Conservation (phyloP, 2,113 vertebrate genomes). For the Campylomormyrus numenius region DNA sequence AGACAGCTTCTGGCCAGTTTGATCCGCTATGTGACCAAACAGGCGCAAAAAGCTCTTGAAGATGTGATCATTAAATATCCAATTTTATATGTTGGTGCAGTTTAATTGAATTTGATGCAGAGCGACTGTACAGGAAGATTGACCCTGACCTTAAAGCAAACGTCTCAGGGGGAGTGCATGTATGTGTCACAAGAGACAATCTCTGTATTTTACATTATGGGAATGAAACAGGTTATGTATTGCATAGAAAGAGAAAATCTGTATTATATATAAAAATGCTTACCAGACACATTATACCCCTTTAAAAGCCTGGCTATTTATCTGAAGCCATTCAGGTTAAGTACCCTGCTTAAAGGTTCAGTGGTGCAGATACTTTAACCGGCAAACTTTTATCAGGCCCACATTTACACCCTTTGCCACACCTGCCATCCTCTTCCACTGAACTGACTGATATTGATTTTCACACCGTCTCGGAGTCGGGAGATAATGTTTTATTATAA, state of each 20-base stretch:
- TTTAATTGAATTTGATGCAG: not conserved
- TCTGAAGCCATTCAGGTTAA: not conserved
- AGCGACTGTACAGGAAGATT: not conserved
- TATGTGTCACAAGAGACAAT: not conserved
- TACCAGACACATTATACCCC: not conserved
- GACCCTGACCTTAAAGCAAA: not conserved
- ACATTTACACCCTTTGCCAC: not conserved
- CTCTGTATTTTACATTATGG: not conserved
- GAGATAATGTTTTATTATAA: not conserved
- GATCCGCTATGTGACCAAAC: not conserved
- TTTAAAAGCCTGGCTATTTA: not conserved
- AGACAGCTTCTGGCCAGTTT: not conserved
- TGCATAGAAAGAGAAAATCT: not conserved
- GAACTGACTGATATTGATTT: not conserved
- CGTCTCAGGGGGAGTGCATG: not conserved
- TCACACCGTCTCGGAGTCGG: not conserved
- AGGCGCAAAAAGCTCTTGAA: not conserved
- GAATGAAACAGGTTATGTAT: not conserved
- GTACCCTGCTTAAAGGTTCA: not conserved
- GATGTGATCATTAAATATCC: not conserved
- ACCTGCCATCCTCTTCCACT: not conserved
- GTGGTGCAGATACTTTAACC: not conserved
- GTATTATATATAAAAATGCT: not conserved
- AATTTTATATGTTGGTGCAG: not conserved
- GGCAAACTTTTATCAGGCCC: not conserved